Conservation (phyloP, 1,140 invertebrate genomes). For the Prorops nasuta region DNA sequence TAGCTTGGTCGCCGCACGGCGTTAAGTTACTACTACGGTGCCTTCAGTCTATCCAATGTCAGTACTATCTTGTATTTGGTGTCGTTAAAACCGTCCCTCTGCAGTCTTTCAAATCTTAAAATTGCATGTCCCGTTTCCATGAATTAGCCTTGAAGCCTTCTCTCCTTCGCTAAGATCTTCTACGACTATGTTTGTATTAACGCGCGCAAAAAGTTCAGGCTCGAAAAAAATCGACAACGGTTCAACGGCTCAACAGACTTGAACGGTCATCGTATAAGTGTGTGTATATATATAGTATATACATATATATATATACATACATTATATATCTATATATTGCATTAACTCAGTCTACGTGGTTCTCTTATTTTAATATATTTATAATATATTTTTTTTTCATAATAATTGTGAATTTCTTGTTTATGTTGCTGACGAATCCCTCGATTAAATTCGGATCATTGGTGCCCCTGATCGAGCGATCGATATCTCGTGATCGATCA, state of each 20-base stretch:
- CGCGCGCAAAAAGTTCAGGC: no score
- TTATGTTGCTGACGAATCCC: no score
- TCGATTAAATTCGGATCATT: no score
- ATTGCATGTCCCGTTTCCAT: conserved; percentile 37
- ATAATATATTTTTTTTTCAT: conserved; percentile 2
- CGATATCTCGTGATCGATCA: no score
- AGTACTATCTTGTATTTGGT: conserved; percentile 60
- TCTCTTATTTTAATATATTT: conserved; percentile 38
- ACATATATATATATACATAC: no score
- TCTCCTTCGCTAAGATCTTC: background rate
- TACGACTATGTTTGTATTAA: conserved; percentile 14
- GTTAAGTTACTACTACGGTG: conserved; percentile 58
- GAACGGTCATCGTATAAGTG: conserved; percentile 49
- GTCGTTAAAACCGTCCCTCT: conserved; percentile 56
- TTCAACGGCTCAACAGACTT: conserved; percentile 52
- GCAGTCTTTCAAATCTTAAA: conserved; percentile 49
- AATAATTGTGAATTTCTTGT: no score
- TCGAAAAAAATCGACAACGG: conserved; percentile 24
- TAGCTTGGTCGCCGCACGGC: no score
- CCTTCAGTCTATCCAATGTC: conserved; percentile 60
- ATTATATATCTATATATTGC: conserved; percentile 55
- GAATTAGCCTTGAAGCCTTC: background rate
- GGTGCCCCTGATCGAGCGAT: no score
- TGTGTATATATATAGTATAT: no score
- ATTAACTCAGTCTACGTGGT: conserved; percentile 58